Evolutionary conservation across 2,888 invertebrate species (phyloP), one percentile per base, ranked within the genome.

Genomic region (Aproaerema taeniolella): DNA sequence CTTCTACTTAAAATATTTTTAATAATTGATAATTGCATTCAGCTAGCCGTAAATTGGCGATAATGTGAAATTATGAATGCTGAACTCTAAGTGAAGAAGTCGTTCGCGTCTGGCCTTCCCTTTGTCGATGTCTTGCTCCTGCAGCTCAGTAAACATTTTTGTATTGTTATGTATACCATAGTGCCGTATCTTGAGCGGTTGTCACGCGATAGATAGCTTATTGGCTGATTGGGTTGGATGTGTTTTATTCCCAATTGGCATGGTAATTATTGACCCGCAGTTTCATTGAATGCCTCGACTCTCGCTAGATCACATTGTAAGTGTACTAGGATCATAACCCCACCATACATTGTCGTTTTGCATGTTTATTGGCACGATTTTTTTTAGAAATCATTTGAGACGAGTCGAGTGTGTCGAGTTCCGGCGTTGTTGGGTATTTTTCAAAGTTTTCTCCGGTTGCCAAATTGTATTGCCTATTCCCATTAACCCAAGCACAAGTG

Each of bases 141-240:
- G 57, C 55, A 56, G 54, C 49, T 51, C 37, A 17, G 26, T 35
- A 28, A 45, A 42, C 39, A 10, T 32, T 41, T 41, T 41, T 52
- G 52, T 56, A 52, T 54, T 49, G 52, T 53, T 39, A 45, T 28
- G 46, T 57, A 52, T 42, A 55, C 46, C 4, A 53, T 62, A 62
- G 60, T 58, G 47, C 48, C 54, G 55, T 52, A 53, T 42, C 47
- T 53, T 54, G 47, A 55, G 58, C 58, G 50, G 48, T 59, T 58
- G 45, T 46, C 56, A 59, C 60, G 61, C 58, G 63, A 53, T 62
- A 63, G 56, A 47, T 58, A 63, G 71, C 70, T 73, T 71, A 50
- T 58, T 75, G 67, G 70, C 74, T 74, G 71, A 70, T 72, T 72
- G 70, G 71, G 69, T 67, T 63, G 50, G 53, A 57, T 68, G 58